Base-by-base conservation (phyloP, 2,113 vertebrate genomes). In the Neofelis nebulosa region DNA sequence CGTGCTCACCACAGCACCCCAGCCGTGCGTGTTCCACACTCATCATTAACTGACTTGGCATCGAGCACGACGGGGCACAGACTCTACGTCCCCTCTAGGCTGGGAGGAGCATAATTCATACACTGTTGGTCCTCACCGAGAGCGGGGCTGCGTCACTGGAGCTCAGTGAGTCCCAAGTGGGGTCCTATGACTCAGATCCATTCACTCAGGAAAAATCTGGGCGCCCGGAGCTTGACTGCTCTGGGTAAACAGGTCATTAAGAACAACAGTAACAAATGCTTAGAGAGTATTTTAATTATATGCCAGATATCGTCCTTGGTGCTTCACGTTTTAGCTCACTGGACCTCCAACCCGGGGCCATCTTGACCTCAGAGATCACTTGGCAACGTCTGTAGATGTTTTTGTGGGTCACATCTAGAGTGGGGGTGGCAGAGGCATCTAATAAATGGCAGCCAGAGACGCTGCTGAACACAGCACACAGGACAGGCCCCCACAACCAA, bases 1-100 rank as follows among this genome's bases (percentile, higher is more conserved):
- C 0, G 2, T 5, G 2, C 1, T 12, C 25, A 15, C 52, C 68
- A 6, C 2, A 2, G 16, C 23, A 27, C 25, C 25, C 41, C 41
- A 31, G 41, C 74, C 10, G 41, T 48, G 41, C 19, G 8, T 48
- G 41, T 18, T 29, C 41, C 41, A 31, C 41, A 78, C 27, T 48
- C 14, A 48, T 45, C 74, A 16, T 25, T 48, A 48, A 31, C 27
- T 7, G 5, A 25, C 74, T 2, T 29, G 74, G 31, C 74, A 48
- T 31, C 41, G 8, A 14, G 25, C 7, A 48, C 27, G 7, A 16
- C 41, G 3, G 27, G 74, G 74, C 2, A 1, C 41, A 78, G 41
- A 48, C 29, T 48, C 27, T 48, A 29, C 27, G 2, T 48, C 41
- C 41, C 74, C 27, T 78, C 74, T 18, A 78, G 1, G 4, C 41